Evolutionary conservation across 1,140 invertebrate species (phyloP), one percentile per base, ranked within the genome.

Genomic region (Doryteuthis pealeii): DNA sequence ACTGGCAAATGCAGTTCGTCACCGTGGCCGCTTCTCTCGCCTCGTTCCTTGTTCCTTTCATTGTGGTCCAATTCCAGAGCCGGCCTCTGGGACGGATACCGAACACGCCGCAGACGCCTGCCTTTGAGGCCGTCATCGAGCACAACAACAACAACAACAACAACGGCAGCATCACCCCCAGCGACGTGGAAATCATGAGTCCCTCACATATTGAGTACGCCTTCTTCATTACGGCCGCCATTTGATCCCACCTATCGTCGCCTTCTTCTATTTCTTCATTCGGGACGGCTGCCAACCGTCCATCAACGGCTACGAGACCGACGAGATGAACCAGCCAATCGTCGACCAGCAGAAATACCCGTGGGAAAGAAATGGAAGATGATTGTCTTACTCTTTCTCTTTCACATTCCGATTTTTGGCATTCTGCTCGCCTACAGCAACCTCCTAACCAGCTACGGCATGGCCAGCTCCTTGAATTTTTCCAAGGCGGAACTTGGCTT

Each of bases 31-130:
- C 66, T 5, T 73, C 68, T n/a, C n/a, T 33, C 35, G 71, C 54
- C 15, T 49, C 76, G n/a, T 77, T 77, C 67, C 10, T 77, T 54
- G 65, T 73, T 15, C 73, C 76, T 18, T 77, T 77, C 70, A 45
- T 77, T 30, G 76, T 73, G 5, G n/a, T 72, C n/a, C 76, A 73
- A 14, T 74, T 77, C 49, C 70, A 35, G 6, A 71, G 70, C 40
- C 54, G 26, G 6, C 18, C 18, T 14, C 54, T 35, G 26, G 58
- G 30, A 67, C 28, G 32, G 32, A 32, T 43, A 18, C 14, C 40
- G 26, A 14, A 35, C 33, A 10, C 40, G 14, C 22, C 14, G 30
- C 3, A 30, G 45, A 54, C 12, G 8, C 45, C 49, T 8, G 1
- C 12, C 35, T 18, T 26, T 15, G 40, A 31, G 49, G 26, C 12